Base-by-base conservation (phyloP, 2,113 vertebrate species). In the Bos indicus region DNA sequence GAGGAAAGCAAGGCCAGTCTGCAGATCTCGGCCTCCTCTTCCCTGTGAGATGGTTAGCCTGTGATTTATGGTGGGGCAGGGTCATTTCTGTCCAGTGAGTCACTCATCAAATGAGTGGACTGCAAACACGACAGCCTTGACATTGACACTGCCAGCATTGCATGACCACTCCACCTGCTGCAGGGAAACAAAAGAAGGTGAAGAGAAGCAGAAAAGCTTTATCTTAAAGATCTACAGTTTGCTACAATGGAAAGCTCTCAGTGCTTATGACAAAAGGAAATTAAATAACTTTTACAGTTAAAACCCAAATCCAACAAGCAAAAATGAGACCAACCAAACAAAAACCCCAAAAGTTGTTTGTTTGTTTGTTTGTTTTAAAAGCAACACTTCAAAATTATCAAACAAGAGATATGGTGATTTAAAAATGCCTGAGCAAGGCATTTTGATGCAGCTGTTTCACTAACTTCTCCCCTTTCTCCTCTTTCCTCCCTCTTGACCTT, bases 101-200 rank as follows among this genome's bases (percentile, higher is more conserved):
- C 19, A 10, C 46, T 62, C 3, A 19, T n/a, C 40, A 21, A n/a
- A 1, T 0, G 7, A 54, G 30, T 11, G 5, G 25, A 54, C 21
- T 67, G 6, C 0, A 0, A 56, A 85, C 21, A 15, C 0, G 51
- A 71, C 40, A 40, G 23, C 8, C 11, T 57, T 74, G 51, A n/a
- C 36, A 12, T 78, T 21, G n/a, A 74, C 14, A 2, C 9, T 28
- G 13, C 59, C 33, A 62, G 25, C 4, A 0, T 14, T 30, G 10
- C 8, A 0, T 4, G 33, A 40, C 40, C 0, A 0, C 11, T 11
- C 19, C 17, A 74, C 36, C 43, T 59, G 30, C 21, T 40, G 6
- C 14, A 5, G 30, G 21, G 26, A 87, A 92, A 48, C 11, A 15
- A 54, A 78, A 62, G 25, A 52, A 77, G 25, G 43, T 62, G 15